Evolutionary conservation across 1,140 invertebrate genomes (phyloP).

Genomic region (Hypsibius dujardini): DNA sequence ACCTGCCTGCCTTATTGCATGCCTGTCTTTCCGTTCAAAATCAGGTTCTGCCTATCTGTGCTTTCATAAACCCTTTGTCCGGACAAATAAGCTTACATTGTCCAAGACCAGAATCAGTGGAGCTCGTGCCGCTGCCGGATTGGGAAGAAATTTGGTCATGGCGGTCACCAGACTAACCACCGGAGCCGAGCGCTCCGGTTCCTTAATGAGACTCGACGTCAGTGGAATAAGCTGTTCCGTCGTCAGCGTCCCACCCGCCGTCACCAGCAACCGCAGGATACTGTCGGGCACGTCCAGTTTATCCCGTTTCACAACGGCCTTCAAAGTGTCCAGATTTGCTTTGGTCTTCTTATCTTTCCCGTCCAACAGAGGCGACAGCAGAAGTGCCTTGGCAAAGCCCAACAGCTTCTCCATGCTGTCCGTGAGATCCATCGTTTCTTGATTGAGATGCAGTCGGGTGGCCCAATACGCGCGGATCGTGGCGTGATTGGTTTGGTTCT

Average conservation of each 20-base stretch:
- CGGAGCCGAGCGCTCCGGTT: background rate
- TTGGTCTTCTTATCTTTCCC: background rate
- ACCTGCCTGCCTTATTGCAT: background rate
- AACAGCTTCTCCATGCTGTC: background rate
- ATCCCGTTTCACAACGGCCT: background rate
- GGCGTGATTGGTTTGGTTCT: background rate
- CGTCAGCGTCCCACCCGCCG: background rate
- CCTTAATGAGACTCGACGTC: background rate
- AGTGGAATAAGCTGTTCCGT: background rate
- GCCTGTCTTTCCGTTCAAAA: background rate
- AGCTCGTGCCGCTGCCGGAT: background rate
- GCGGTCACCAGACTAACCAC: background rate
- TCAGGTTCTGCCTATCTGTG: background rate
- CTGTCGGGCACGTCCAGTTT: background rate
- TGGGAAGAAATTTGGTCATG: background rate
- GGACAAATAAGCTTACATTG: background rate
- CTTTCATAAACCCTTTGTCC: background rate
- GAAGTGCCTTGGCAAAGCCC: background rate
- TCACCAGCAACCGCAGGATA: background rate
- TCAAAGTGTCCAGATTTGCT: background rate
- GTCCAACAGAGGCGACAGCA: background rate
- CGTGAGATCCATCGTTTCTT: background rate
- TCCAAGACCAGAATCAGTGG: slow-evolving; percentile 5
- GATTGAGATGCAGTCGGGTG: background rate
- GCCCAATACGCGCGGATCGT: background rate